Conservation (phyloP, 2,797 vertebrate genomes). For the Tragopan temminckii region DNA sequence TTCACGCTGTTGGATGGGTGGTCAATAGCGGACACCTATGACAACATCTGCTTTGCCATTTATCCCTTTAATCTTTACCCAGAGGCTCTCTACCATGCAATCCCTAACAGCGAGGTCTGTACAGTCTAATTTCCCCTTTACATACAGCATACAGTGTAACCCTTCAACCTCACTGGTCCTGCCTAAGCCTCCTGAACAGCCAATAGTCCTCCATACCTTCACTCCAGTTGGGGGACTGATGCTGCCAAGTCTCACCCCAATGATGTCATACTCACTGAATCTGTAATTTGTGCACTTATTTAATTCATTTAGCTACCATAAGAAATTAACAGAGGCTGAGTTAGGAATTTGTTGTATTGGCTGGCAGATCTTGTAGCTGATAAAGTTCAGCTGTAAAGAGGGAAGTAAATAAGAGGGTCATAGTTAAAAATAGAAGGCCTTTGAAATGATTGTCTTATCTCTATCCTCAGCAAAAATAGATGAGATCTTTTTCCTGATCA, state of each 20-base stretch:
- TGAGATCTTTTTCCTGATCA: not conserved
- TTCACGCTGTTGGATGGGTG: not conserved
- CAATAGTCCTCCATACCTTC: not conserved
- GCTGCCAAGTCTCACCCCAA: not conserved
- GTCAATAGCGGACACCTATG: not conserved
- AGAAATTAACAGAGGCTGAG: constrained; percentile 1
- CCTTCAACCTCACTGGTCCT: not conserved
- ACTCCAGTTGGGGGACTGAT: not conserved
- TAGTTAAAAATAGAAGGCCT: constrained; percentile 31
- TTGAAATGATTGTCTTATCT: constrained; percentile 17
- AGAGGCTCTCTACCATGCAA: not conserved
- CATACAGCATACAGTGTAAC: not conserved
- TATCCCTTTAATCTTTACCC: not conserved
- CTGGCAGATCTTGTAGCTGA: constrained; percentile 13
- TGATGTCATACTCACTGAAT: not conserved
- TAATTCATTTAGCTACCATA: not conserved
- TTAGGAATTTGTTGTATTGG: constrained; percentile 27
- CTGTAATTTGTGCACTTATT: not conserved
- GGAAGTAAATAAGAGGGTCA: not conserved
- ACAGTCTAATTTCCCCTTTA: not conserved
- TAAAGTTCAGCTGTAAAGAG: constrained; percentile 18
- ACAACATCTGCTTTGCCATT: not conserved
- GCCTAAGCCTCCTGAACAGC: not conserved
- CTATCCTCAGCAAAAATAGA: constrained; percentile 24
- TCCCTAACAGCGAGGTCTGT: not conserved